Base-by-base conservation (phyloP, 2,888 invertebrate species). In the Xestia xanthographa region DNA sequence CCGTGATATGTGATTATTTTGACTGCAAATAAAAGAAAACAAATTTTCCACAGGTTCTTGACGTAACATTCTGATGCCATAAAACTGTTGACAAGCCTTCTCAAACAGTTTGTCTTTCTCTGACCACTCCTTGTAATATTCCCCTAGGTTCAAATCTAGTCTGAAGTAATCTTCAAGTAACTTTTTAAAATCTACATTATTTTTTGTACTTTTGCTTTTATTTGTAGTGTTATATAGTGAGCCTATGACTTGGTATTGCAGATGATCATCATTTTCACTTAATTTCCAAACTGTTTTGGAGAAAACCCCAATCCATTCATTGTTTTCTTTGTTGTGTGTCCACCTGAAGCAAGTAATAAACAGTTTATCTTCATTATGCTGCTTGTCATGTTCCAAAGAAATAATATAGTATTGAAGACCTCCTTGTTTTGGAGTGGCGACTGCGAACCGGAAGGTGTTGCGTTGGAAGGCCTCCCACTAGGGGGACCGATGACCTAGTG, bases 1-100 rank as follows among this genome's bases (percentile, higher is more conserved):
- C 98, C 98, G 97, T 82, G 97, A 97, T 87, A 99, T 99, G 92
- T 99, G 98, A 94, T 99, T 99, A 93, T 99, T 99, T 79, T 99
- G 98, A 72, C 99, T 99, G 93, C 99, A 99, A 89, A 99, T 99
- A 92, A 99, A 99, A 17, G 99, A 98, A 92, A 99, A 98, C 20
- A 99, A 96, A 95, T 99, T 99, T 94, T 99, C 99, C 0, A 98
- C 97, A 0, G 99, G 98, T 88, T 99, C 98, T 93, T 99, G 99
- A 74, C 97, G 95, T 66, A 99, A 95, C 91, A 99, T 98, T 89
- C 99, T 97, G n/a, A 99, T 98, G 0, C 99, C 99, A 90, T 97
- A 97, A 89, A 98, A 98, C 77, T 97, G 97, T 80, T 97, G 92
- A 4, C 98, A 97, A 14, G 98, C 97, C 73, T 97, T 94, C 84